These are phyloP conservation scores for Nannospalax galili DNA, from an alignment of 2,113 vertebrate species.

Conservation along the genomic window DNA sequence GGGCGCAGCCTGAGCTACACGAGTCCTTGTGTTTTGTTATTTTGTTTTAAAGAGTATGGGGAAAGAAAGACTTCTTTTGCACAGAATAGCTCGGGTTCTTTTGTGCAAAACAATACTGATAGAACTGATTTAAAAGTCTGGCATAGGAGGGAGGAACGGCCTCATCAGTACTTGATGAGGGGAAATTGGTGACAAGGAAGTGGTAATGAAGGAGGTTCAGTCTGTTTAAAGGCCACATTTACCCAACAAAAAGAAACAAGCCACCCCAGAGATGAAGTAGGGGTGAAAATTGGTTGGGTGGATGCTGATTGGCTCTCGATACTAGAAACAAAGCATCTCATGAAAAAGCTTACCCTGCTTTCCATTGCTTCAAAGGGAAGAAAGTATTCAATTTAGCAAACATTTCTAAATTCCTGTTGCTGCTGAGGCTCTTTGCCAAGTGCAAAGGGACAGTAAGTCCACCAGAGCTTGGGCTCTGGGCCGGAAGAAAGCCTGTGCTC, in stretches of 20 bases:
- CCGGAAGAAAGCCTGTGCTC: not conserved
- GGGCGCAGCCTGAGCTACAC: not conserved
- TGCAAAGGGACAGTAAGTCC: not conserved
- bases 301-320: not conserved
- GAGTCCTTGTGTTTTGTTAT: not conserved
- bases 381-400: constrained; percentile 22
- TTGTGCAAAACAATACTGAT: not conserved
- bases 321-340: not conserved
- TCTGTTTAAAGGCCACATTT: not conserved
- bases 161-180: not conserved
- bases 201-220: not conserved
- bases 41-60: too few relatives aligned
- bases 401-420: constrained; percentile 14
- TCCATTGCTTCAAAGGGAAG: not conserved
- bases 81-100: not conserved
- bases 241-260: not conserved
- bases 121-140: not conserved
- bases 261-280: not conserved
- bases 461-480: not conserved
- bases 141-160: not conserved
- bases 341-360: constrained; percentile 33
- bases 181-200: not conserved
- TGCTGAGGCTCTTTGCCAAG: not conserved
- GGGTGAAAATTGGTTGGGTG: not conserved
- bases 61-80: not conserved